Conservation (phyloP, 2,888 invertebrate genomes). For the Homarus gammarus region DNA sequence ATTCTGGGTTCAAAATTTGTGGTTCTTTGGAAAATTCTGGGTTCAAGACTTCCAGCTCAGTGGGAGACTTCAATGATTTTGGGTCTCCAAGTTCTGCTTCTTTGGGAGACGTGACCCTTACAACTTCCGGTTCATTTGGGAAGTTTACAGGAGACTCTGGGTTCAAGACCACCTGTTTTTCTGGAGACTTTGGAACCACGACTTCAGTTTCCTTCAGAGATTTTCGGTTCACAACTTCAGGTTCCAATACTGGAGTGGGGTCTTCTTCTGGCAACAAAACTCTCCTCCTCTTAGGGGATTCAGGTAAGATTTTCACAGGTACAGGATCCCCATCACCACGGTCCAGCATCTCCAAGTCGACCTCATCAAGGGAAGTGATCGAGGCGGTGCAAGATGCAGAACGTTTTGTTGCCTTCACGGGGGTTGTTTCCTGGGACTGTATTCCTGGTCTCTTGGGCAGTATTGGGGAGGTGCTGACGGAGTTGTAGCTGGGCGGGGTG, state of each 20-base stretch:
- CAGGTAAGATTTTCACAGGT: slow-evolving; percentile 23
- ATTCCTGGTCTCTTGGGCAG: not conserved
- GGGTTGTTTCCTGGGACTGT: not conserved
- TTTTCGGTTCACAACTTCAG: not conserved
- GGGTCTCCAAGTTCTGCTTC: no score
- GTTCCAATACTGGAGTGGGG: slow-evolving; percentile 26
- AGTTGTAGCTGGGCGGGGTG: not conserved
- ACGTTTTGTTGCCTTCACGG: not conserved
- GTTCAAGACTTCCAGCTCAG: no score
- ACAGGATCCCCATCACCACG: not conserved
- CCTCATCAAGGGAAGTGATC: not conserved
- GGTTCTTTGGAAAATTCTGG: no score
- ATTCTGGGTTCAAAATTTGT: no score
- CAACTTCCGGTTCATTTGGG: no score
- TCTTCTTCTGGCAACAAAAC: not conserved
- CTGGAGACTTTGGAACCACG: no score
- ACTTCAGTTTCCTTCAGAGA: not conserved
- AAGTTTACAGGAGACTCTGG: not conserved
- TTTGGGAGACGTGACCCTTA: no score
- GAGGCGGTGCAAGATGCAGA: not conserved
- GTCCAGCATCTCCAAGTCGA: not conserved
- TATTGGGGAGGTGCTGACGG: slow-evolving; percentile 19
- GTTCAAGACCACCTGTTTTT: not conserved
- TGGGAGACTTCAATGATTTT: no score
- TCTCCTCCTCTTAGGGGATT: slow-evolving; percentile 27